Conservation (phyloP, 2,797 vertebrate species). For the Smutsia temminckii region DNA sequence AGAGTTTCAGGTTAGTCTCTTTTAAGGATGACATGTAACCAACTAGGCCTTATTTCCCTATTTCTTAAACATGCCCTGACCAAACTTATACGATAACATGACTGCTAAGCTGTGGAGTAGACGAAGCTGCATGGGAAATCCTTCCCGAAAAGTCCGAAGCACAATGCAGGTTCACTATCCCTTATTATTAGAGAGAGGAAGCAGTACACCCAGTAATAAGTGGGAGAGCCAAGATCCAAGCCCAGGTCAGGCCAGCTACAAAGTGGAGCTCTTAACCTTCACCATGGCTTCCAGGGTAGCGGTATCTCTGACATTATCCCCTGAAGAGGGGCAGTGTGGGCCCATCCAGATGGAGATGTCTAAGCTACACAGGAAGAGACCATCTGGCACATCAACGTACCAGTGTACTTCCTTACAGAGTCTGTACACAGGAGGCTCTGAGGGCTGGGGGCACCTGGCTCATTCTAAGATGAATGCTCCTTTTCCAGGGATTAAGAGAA, state of each 20-base stretch:
- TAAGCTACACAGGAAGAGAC: neutral
- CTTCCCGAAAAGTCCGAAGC: neutral
- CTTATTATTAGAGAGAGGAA: neutral
- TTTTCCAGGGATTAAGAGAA: neutral
- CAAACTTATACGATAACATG: neutral
- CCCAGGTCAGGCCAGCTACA: neutral
- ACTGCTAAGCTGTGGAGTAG: neutral
- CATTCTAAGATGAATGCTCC: neutral
- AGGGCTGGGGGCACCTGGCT: neutral
- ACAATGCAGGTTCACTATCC: accelerated
- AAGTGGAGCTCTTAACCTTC: neutral
- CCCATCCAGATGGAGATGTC: neutral
- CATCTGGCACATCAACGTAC: too few species aligned
- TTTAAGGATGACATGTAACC: neutral
- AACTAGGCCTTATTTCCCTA: neutral
- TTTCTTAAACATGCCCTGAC: neutral
- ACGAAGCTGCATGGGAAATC: neutral
- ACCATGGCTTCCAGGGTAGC: too few species aligned
- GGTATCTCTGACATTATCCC: neutral
- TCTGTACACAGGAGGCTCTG: neutral
- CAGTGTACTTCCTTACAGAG: neutral
- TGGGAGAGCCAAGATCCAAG: neutral
- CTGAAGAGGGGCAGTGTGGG: neutral
- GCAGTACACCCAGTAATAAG: too few species aligned
- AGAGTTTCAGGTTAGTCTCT: neutral